A percentile compares a stretch with the other conserved stretches of the same genome.
These are phyloP conservation scores for Drosophila meridiana DNA, from an alignment of 2,888 invertebrate genomes.

Conservation along the genomic window DNA sequence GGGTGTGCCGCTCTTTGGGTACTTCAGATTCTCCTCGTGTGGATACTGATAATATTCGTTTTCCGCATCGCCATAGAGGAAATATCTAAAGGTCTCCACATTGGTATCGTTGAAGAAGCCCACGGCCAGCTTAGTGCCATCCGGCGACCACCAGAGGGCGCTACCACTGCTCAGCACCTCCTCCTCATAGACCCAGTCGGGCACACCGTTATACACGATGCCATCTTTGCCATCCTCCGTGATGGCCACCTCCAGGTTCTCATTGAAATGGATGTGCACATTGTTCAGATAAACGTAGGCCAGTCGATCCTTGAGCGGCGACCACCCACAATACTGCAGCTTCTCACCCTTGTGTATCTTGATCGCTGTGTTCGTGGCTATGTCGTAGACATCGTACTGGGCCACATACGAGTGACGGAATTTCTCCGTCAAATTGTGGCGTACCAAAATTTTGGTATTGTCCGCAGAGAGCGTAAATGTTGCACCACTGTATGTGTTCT, in stretches of 20 bases:
- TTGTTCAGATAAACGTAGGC: constrained; percentile 90
- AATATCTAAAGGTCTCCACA: constrained; percentile 88
- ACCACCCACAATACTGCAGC: constrained; percentile 88
- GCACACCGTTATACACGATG: constrained; percentile 91
- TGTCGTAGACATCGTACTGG: constrained; percentile 88
- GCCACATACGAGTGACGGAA: constrained; percentile 89
- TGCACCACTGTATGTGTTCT: constrained; percentile 82
- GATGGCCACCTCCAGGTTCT: constrained; percentile 84
- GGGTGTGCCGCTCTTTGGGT: constrained; percentile 91
- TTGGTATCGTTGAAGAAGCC: constrained; percentile 90
- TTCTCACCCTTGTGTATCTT: constrained; percentile 86
- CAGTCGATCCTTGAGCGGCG: constrained; percentile 86
- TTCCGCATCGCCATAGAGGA: constrained; percentile 88
- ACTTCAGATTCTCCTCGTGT: constrained; percentile 88
- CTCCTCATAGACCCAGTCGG: constrained; percentile 98
- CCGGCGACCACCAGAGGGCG: constrained; percentile 93
- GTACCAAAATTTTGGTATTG: constrained; percentile 81
- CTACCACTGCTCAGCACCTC: constrained; percentile 90
- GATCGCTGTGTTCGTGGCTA: constrained; percentile 82
- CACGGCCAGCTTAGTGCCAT: constrained; percentile 89
- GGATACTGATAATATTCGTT: constrained; percentile 89
- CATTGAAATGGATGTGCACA: constrained; percentile 86
- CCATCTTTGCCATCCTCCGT: constrained; percentile 88
- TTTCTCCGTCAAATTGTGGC: constrained; percentile 77
- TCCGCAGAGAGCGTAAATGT: constrained; percentile 83